Conservation (phyloP, 2,888 invertebrate species). For the Chrysodeixis includens region DNA sequence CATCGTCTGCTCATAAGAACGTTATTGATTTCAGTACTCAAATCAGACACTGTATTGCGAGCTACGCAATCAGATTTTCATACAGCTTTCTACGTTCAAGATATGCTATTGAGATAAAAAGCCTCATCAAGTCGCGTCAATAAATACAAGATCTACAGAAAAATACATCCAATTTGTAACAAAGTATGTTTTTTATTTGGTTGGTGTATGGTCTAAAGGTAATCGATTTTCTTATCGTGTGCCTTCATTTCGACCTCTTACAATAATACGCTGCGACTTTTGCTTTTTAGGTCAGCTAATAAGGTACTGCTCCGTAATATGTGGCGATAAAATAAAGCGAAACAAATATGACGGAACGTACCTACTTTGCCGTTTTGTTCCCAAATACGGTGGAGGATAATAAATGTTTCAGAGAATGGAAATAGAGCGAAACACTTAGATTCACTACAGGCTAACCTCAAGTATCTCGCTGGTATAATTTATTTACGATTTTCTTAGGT, state of each 20-base stretch:
- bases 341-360: background rate
- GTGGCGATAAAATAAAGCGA: background rate
- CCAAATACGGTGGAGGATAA: background rate
- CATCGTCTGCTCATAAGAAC: background rate
- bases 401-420: background rate
- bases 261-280: background rate
- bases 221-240: background rate
- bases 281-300: background rate
- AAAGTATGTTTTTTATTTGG: background rate
- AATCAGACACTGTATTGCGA: background rate
- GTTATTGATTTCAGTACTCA: background rate
- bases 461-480: no score
- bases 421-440: background rate
- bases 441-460: no score
- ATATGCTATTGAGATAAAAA: background rate
- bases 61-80: constrained; percentile 1
- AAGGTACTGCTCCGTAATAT: background rate
- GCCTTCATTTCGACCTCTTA: background rate
- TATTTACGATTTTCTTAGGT: no score
- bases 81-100: background rate
- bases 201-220: background rate
- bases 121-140: background rate
- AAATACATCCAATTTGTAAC: background rate
- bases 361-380: background rate
- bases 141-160: background rate